phyloP scores from a whole-genome alignment of 2,797 vertebrate genomes.

The Enteromius trimaculatus region DNA sequence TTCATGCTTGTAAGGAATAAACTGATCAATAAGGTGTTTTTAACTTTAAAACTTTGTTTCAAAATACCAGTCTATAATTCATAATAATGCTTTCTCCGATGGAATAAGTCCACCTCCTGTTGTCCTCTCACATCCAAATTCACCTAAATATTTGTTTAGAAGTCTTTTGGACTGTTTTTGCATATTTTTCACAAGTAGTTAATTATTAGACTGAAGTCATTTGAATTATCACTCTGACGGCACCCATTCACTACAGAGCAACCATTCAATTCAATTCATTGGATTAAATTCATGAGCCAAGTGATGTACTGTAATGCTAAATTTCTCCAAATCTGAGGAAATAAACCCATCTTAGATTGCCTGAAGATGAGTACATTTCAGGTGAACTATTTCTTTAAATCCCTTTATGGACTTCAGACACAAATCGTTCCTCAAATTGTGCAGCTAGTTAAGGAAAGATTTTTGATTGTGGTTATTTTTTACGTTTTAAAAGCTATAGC shows the following conservation, averaged over 20 bases:
- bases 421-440: too few relatives aligned
- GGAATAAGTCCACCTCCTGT: too few relatives aligned
- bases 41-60: neutral
- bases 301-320: neutral
- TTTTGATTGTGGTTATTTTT: neutral
- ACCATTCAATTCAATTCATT: neutral
- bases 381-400: neutral
- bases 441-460: neutral
- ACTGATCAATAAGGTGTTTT: neutral
- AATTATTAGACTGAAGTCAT: neutral
- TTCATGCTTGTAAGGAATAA: neutral
- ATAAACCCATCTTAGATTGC: neutral
- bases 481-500: neutral
- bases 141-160: too few relatives aligned
- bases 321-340: neutral
- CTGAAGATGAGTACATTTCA: neutral
- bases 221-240: neutral
- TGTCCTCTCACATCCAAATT: too few relatives aligned
- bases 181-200: neutral
- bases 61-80: neutral
- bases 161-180: too few relatives aligned
- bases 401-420: neutral
- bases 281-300: neutral
- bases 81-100: too few relatives aligned
- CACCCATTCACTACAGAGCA: neutral